Percentiles rank a stretch among this genome's conserved stretches.
phyloP scores from a whole-genome alignment of 2,113 vertebrate genomes.

The Anoura caudifer region DNA sequence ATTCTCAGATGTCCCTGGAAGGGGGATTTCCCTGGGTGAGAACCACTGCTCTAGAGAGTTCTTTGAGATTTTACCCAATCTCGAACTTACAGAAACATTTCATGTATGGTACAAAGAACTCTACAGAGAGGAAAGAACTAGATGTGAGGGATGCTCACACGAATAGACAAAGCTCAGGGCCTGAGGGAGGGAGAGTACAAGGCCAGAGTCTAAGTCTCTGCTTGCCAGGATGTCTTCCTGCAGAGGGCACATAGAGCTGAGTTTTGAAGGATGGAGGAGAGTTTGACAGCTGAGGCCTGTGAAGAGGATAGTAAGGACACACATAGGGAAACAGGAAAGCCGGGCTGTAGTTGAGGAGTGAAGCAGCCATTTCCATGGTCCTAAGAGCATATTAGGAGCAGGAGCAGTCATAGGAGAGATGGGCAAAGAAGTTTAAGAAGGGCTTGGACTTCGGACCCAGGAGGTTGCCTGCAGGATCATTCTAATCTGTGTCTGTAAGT shows the following conservation, averaged over 20 bases:
- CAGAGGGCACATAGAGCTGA: not conserved
- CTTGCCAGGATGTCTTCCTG: not conserved
- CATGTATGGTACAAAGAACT: not conserved
- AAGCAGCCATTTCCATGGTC: not conserved
- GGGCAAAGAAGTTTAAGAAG: not conserved
- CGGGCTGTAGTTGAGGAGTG: not conserved
- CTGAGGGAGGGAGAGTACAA: not conserved
- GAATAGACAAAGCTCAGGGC: not conserved
- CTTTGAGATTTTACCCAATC: not conserved
- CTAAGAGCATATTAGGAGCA: not conserved
- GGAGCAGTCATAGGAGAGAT: not conserved
- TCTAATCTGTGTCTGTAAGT: not conserved
- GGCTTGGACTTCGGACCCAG: not conserved
- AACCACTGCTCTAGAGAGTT: not conserved
- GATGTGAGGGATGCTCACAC: not conserved
- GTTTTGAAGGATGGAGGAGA: not conserved
- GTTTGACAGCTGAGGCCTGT: not conserved
- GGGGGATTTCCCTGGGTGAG: not conserved
- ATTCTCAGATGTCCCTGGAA: not conserved
- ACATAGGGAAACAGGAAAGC: not conserved
- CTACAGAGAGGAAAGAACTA: not conserved
- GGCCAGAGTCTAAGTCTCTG: not conserved
- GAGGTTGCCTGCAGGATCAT: not conserved
- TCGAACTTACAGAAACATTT: not conserved
- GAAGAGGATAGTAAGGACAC: not conserved